A percentile compares a stretch with the other conserved stretches of the same genome.
Conservation (phyloP, 1,140 invertebrate genomes). For the Atta cephalotes region DNA sequence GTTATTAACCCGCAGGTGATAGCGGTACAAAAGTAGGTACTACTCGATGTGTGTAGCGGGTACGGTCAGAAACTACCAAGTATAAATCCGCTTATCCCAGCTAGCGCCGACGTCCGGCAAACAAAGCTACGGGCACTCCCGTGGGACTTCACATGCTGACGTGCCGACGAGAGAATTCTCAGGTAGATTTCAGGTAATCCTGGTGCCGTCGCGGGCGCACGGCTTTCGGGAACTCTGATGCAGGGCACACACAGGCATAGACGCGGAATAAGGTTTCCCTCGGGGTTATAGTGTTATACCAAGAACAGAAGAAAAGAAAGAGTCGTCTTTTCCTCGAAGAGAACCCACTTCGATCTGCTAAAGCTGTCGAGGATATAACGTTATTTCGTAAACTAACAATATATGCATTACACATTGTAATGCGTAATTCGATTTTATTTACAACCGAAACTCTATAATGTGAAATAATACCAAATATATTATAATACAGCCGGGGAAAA, state of each 20-base stretch:
- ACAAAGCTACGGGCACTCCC: conserved; percentile 80
- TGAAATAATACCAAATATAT: background rate
- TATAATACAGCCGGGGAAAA: background rate
- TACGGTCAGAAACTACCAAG: conserved; percentile 68
- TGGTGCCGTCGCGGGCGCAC: conserved; percentile 40
- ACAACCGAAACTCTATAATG: background rate
- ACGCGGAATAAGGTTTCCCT: conserved; percentile 49
- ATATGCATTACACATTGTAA: background rate
- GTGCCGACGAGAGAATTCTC: conserved; percentile 75
- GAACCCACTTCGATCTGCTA: conserved; percentile 9
- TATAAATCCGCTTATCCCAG: conserved; percentile 82
- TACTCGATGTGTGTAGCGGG: conserved; percentile 27
- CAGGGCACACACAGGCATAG: conserved; percentile 36
- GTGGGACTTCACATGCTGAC: conserved; percentile 76
- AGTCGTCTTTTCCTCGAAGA: conserved; percentile 10
- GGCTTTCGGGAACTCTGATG: conserved; percentile 60
- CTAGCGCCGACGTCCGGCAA: conserved; percentile 72
- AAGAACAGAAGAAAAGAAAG: conserved; percentile 44
- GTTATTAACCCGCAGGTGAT: conserved; percentile 78
- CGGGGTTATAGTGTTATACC: conserved; percentile 35
- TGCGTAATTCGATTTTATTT: background rate
- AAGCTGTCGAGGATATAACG: background rate
- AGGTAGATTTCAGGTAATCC: conserved; percentile 80
- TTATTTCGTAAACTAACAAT: conserved; percentile 16
- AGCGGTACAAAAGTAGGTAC: conserved; percentile 64